These are phyloP conservation scores for Oreochromis aureus DNA, from an alignment of 2,113 vertebrate genomes.

Conservation along the genomic window DNA sequence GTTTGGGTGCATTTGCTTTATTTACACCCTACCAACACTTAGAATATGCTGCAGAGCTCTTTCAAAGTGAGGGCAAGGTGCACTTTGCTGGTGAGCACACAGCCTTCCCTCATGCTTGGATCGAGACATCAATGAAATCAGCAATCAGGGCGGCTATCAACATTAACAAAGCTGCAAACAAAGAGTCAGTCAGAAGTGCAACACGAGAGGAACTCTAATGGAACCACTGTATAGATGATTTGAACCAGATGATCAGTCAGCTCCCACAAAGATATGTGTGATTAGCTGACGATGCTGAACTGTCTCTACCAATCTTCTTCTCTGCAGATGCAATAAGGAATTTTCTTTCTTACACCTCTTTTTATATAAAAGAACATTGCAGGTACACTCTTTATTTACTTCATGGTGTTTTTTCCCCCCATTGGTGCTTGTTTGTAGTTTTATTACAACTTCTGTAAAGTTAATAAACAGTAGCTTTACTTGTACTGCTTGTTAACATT, in stretches of 20 bases:
- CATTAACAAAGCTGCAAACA: slow-evolving; percentile 28
- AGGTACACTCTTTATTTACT: neutral
- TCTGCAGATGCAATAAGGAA: neutral
- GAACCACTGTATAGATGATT: accelerated
- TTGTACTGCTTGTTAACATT: neutral
- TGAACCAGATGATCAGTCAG: accelerated
- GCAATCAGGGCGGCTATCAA: slow-evolving; percentile 59
- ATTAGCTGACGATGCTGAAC: neutral
- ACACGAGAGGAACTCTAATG: accelerated
- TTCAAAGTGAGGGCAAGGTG: slow-evolving; percentile 50
- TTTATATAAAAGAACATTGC: neutral
- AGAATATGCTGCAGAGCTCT: slow-evolving; percentile 51
- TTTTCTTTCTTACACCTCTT: accelerated
- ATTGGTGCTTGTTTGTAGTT: accelerated
- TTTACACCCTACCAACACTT: slow-evolving; percentile 73
- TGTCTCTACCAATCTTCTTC: accelerated
- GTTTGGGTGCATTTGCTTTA: slow-evolving; percentile 60
- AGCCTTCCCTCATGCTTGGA: slow-evolving; percentile 73
- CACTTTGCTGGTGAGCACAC: slow-evolving; percentile 79
- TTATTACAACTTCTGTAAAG: neutral
- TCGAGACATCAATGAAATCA: slow-evolving; percentile 76
- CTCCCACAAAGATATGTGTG: accelerated
- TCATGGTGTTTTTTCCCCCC: accelerated
- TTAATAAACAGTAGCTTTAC: neutral
- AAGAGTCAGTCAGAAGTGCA: accelerated